phyloP scores from a whole-genome alignment of 2,888 invertebrate species.

The Sinhomidia bicolor region DNA sequence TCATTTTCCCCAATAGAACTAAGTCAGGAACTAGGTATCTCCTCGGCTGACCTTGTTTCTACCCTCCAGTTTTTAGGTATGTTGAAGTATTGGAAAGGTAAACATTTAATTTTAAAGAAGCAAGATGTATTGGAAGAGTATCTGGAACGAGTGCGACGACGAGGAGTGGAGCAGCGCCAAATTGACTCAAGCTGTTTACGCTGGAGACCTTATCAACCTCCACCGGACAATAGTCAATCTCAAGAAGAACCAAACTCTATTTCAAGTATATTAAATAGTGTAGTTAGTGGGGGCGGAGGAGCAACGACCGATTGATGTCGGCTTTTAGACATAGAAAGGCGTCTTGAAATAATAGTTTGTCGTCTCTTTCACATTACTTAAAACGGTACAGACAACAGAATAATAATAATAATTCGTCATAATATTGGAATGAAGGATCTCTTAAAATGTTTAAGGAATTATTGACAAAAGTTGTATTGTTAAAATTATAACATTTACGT shows the following conservation, averaged over 20 bases:
- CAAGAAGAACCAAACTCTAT: conserved; percentile 69
- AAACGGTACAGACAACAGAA: neutral
- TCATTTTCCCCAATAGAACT: conserved; percentile 71
- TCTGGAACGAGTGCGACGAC: conserved; percentile 90
- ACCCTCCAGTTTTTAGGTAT: conserved; percentile 97
- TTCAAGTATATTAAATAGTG: conserved; percentile 73
- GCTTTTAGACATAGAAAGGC: conserved; percentile 44
- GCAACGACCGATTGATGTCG: conserved; percentile 67
- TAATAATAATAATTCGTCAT: conserved; percentile 26
- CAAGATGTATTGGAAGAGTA: conserved; percentile 98
- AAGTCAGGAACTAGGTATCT: conserved; percentile 78
- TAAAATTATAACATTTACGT: conserved; percentile 2
- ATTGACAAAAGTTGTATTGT: conserved; percentile 28
- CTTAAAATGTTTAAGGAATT: conserved; percentile 36
- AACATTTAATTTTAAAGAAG: conserved; percentile 97
- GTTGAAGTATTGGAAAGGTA: conserved; percentile 99
- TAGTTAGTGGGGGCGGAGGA: conserved; percentile 69
- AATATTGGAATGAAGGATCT: conserved; percentile 55
- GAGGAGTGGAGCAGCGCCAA: conserved; percentile 90
- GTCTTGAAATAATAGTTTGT: conserved; percentile 41
- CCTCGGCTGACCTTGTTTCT: conserved; percentile 91
- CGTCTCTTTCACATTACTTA: conserved; percentile 31
- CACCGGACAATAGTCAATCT: conserved; percentile 72
- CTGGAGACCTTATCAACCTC: conserved; percentile 88
- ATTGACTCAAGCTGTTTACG: conserved; percentile 93